Conservation (phyloP, 2,113 vertebrate genomes). For the Toxotes jaculatrix region DNA sequence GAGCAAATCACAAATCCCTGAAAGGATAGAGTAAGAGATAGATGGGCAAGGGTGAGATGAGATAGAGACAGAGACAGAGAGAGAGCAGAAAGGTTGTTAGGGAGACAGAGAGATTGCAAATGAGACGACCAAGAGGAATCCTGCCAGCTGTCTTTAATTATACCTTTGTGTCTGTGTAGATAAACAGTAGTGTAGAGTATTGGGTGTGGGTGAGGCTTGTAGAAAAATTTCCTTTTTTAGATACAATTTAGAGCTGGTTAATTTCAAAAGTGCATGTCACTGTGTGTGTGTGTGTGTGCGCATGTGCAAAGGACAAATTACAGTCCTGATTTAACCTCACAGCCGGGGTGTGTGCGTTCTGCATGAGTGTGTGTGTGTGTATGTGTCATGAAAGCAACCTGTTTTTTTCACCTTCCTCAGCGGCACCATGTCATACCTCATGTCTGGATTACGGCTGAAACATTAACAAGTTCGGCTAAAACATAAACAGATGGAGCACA, state of each 20-base stretch:
- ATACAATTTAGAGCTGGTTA: neutral
- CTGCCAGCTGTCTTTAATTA: constrained; percentile 22
- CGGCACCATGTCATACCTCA: neutral
- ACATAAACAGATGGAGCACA: constrained; percentile 27
- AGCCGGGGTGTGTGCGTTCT: neutral
- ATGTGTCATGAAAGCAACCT: neutral
- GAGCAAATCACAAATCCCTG: constrained; percentile 33
- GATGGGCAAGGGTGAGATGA: neutral
- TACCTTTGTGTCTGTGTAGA: constrained; percentile 19
- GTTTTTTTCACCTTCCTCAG: neutral
- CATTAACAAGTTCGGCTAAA: constrained; percentile 32
- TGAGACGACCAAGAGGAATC: neutral
- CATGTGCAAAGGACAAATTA: neutral
- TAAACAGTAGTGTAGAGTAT: neutral
- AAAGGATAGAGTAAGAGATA: constrained; percentile 24
- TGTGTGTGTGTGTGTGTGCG: neutral
- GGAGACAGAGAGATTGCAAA: constrained; percentile 15
- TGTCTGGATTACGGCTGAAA: constrained; percentile 31
- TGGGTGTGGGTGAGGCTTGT: neutral
- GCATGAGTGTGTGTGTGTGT: neutral
- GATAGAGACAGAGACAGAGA: neutral
- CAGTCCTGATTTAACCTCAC: neutral
- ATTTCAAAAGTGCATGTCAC: neutral
- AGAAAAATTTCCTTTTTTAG: neutral
- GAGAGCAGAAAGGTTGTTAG: constrained; percentile 20